Base-by-base conservation (phyloP, 2,888 invertebrate species). In the Toxonevra muliebris region DNA sequence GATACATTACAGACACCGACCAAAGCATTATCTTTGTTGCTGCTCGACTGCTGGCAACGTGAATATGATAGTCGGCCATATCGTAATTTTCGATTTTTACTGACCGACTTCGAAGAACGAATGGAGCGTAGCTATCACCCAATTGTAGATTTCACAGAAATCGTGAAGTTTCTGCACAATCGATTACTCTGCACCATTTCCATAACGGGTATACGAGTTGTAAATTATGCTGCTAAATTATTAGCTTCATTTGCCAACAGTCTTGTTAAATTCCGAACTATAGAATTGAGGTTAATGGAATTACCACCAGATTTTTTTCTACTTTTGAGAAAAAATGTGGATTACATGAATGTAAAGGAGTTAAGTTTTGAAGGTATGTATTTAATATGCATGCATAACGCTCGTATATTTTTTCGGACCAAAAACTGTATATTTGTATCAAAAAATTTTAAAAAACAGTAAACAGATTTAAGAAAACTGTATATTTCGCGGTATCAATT, bases 1-100 rank as follows among this genome's bases (percentile, higher is more conserved):
- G n/a, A n/a, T n/a, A 53, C 1, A 17, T 15, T 2, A 15, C 15
- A 4, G 15, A 2, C 8, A 3, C 53, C 15, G 19, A 17, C 2
- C 3, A 53, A 12, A 8, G 15, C 15, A 19, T 66, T 80, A 17
- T 75, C 74, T 0, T 8, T 69, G 0, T 60, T 82, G 17, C 71
- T 85, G 60, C 72, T 85, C 2, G 76, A 80, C 19, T 83, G 81
- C 61, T 85, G 85, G 85, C 84, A 84, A 72, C 77, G 82, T 9
- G 83, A 83, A 75, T 82, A 82, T 62, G 82, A 81, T 60, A 62
- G 69, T 41, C 75, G 82, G 1, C 85, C 85, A 0, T 85, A 81
- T 67, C 42, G 64, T 0, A 53, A 77, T 64, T 82, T 85, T 58
- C 68, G 73, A 61, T 77, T 85, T 55, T 73, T 75, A 40, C 74